Base-by-base conservation (phyloP, 2,888 invertebrate species). In the Leistus spinibarbis region DNA sequence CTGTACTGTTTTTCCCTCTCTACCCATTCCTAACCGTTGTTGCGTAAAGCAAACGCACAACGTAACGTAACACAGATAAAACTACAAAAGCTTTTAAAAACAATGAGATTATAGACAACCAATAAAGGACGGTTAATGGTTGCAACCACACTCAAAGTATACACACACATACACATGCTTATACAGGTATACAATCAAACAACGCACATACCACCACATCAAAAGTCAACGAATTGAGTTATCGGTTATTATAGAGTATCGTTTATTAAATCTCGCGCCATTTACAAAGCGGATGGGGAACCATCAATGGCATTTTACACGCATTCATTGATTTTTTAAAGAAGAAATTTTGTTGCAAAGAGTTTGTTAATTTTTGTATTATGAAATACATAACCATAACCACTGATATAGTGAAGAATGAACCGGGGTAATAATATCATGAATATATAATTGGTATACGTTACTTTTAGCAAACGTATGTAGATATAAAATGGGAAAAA, bases 91-190 rank as follows among this genome's bases (percentile, higher is more conserved):
- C 60, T 60, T 60, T 60, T 22, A 60, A 60, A 60, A 60, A 60
- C 60, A 60, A 60, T 60, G 60, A 60, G 60, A 60, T 60, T 60
- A 60, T 60, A 60, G 60, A 60, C 60, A 60, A 60, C 60, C 60
- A 60, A 60, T 60, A 60, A 60, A 60, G 60, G 60, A 7, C 60
- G 60, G 19, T 60, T 60, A 60, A 60, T 60, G 60, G 60, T 22
- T 10, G 22, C 17, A 60, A 19, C 19, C 60, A 17, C 60, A 60
- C 60, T 40, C 40, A 40, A 40, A 40, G 40, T 7, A 40, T 40
- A 60, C 60, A 60, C 60, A 16, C 57, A 19, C 16, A 19, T 20
- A 16, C 16, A 60, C 60, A 60, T 13, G 9, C 60, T 16, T 3
- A 54, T 17, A 60, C 22, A 60, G 19, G 13, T 60, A 60, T 20